A percentile compares a stretch with the other conserved stretches of the same genome.
phyloP scores from a whole-genome alignment of 2,113 vertebrate species.

The Butorides virescens region DNA sequence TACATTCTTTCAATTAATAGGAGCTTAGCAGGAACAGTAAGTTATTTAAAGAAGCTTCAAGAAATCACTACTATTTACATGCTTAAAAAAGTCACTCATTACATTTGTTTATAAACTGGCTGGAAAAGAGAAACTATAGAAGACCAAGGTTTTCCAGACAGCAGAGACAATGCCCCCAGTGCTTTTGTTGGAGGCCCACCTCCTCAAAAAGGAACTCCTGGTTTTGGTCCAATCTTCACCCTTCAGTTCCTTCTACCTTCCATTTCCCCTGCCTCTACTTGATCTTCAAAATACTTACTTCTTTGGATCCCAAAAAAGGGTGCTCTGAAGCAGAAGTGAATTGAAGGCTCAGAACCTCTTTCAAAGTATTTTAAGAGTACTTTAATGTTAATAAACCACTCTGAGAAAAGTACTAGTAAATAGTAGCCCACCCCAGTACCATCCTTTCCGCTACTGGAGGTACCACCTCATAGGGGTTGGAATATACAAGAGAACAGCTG shows the following conservation, averaged over 20 bases:
- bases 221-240: background rate
- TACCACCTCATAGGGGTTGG: background rate
- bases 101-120: background rate
- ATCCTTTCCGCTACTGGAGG: background rate
- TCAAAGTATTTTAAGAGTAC: background rate
- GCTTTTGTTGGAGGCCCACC: background rate
- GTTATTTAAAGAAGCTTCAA: background rate
- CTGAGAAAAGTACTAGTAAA: background rate
- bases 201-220: background rate
- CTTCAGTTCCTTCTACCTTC: background rate
- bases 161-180: background rate
- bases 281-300: background rate
- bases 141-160: background rate
- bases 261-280: background rate
- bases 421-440: background rate
- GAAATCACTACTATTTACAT: background rate
- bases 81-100: background rate
- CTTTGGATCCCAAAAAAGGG: background rate
- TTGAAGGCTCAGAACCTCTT: background rate
- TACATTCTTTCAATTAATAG: background rate
- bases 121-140: background rate
- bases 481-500: background rate
- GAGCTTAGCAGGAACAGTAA: background rate
- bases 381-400: background rate
- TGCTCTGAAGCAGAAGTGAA: background rate